Percentiles rank a stretch among this genome's conserved stretches.
Evolutionary conservation across 2,113 vertebrate genomes (phyloP).

Genomic region (Papio anubis): DNA sequence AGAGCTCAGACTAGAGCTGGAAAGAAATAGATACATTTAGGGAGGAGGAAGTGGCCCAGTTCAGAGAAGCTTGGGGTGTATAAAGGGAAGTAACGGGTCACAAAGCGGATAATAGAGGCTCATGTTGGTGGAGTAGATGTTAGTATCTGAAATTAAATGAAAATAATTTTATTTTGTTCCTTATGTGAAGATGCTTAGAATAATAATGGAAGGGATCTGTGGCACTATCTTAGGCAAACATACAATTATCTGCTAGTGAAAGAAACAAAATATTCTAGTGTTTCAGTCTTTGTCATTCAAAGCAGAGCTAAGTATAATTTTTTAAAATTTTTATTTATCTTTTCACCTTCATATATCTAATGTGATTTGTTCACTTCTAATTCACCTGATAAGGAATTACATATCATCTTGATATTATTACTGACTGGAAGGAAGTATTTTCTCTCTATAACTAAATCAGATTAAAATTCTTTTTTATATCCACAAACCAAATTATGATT

Average conservation of each 20-base stretch:
- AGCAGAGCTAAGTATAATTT: conserved; percentile 8
- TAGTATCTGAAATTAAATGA: neutral
- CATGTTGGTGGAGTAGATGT: neutral
- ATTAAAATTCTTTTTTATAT: conserved; percentile 53
- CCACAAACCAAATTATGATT: conserved; percentile 55
- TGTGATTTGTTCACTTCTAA: conserved; percentile 54
- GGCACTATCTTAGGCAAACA: neutral
- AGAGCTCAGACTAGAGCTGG: neutral
- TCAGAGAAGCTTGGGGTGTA: neutral
- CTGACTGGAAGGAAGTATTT: conserved; percentile 62
- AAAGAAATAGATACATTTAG: neutral
- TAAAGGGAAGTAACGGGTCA: neutral
- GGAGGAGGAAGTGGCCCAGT: neutral
- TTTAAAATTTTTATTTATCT: conserved; percentile 48
- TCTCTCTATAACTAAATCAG: conserved; percentile 59
- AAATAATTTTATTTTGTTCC: neutral
- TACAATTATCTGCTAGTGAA: neutral
- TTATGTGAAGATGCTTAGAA: conserved; percentile 5
- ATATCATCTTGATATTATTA: conserved; percentile 54
- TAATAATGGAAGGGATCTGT: neutral
- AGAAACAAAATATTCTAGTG: neutral
- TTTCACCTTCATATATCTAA: conserved; percentile 43
- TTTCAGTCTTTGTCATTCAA: conserved; percentile 36
- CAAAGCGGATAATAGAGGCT: neutral
- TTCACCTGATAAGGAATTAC: conserved; percentile 53